These are phyloP conservation scores for Spodoptera frugiperda DNA, from an alignment of 1,140 invertebrate genomes.

Conservation along the genomic window DNA sequence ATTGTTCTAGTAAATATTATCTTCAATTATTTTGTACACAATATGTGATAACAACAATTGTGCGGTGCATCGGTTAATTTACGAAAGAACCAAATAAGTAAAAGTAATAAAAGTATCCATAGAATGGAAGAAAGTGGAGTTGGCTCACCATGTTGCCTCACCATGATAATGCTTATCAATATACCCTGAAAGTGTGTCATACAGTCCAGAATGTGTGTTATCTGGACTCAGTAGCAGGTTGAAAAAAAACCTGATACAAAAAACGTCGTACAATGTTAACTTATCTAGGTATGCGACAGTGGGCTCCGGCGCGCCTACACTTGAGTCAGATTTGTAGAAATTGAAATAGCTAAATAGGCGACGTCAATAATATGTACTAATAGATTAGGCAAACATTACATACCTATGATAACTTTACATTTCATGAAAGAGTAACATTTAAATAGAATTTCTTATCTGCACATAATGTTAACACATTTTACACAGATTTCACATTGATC, in stretches of 20 bases:
- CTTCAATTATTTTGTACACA: slow-evolving; percentile 38
- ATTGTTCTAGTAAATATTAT: slow-evolving; percentile 46
- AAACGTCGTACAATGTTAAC: slow-evolving; percentile 3
- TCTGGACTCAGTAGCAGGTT: slow-evolving; percentile 48
- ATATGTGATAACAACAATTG: slow-evolving; percentile 14
- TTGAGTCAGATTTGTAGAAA: slow-evolving; percentile 27
- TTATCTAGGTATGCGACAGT: slow-evolving; percentile 33
- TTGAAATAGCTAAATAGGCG: slow-evolving; percentile 4
- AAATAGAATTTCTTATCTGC: no score
- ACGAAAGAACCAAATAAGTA: slow-evolving; percentile 11
- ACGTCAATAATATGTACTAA: neutral
- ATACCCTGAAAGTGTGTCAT: slow-evolving; percentile 69
- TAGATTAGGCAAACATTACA: no score
- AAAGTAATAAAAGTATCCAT: slow-evolving; percentile 23
- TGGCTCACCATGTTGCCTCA: slow-evolving; percentile 19
- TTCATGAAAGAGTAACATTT: no score
- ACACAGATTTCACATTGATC: no score
- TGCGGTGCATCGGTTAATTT: neutral
- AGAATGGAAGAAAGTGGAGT: neutral
- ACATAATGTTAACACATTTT: no score
- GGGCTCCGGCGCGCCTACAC: slow-evolving; percentile 12
- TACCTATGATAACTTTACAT: no score
- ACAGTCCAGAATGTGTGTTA: slow-evolving; percentile 54
- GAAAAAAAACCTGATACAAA: slow-evolving; percentile 38
- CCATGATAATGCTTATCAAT: slow-evolving; percentile 57